phyloP scores from a whole-genome alignment of 2,113 vertebrate genomes.

The Piaya cayana region DNA sequence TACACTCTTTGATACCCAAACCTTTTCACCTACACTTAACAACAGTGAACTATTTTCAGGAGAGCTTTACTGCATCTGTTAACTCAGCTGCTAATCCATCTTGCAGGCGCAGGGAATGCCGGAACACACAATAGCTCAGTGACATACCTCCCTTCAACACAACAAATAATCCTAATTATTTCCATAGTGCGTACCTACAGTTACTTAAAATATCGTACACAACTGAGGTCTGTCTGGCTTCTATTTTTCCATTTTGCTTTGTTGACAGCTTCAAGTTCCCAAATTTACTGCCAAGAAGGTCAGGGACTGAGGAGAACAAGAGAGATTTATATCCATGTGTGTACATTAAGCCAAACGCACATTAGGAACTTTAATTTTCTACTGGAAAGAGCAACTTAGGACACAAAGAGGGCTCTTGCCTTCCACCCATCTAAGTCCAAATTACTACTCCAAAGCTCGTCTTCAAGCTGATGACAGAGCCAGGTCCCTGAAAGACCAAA shows the following conservation, averaged over 20 bases:
- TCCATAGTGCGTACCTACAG: conserved; percentile 22
- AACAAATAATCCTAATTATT: conserved; percentile 69
- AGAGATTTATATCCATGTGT: conserved; percentile 59
- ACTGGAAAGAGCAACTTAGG: conserved; percentile 53
- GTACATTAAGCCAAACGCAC: conserved; percentile 15
- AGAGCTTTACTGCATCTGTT: conserved; percentile 45
- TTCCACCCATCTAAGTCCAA: background rate
- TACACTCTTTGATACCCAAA: conserved; percentile 45
- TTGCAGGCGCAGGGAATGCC: background rate
- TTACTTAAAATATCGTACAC: conserved; percentile 54
- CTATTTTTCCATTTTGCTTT: conserved; percentile 53
- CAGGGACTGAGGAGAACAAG: conserved; percentile 8
- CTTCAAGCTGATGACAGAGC: background rate
- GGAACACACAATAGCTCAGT: conserved; percentile 32
- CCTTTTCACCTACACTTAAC: conserved; percentile 34
- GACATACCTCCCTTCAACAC: conserved; percentile 47
- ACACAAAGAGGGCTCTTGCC: conserved; percentile 23
- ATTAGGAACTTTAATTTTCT: conserved; percentile 62
- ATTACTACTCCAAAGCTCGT: background rate
- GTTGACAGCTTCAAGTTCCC: conserved; percentile 50
- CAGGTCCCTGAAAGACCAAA: background rate
- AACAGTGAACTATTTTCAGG: conserved; percentile 56
- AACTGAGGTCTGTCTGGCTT: conserved; percentile 52
- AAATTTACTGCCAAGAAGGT: conserved; percentile 59
- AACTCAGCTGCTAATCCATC: conserved; percentile 64